phyloP scores from a whole-genome alignment of 2,797 vertebrate genomes.

The Etheostoma perlongum region DNA sequence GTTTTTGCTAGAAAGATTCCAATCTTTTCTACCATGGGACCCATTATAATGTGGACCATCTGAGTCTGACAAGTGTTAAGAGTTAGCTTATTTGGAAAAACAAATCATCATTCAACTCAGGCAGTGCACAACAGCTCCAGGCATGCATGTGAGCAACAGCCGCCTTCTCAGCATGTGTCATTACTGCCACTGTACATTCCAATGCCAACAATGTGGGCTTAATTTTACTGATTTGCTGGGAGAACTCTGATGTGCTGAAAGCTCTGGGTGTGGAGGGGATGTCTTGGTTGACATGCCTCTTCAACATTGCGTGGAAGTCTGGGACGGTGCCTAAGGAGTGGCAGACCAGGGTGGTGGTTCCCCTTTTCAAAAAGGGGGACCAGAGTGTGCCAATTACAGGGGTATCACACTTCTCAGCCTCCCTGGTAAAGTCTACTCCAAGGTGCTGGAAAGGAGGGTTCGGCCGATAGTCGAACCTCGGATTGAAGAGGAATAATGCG shows the following conservation, averaged over 20 bases:
- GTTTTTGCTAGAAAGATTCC: constrained; percentile 27
- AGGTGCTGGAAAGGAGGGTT: no score
- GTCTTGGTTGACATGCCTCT: no score
- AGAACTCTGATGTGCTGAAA: background rate
- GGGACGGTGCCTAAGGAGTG: no score
- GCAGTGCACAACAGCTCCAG: constrained; percentile 45
- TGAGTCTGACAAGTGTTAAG: constrained; percentile 19
- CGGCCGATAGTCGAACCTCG: no score
- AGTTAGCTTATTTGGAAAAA: constrained; percentile 30
- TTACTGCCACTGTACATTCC: constrained; percentile 14
- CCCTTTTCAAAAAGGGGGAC: no score
- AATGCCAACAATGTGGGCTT: constrained; percentile 20
- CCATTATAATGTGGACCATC: constrained; percentile 25
- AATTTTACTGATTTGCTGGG: constrained; percentile 21
- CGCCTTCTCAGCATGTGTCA: constrained; percentile 6
- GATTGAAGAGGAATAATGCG: no score
- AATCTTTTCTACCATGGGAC: constrained; percentile 30
- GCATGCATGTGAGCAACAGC: constrained; percentile 20
- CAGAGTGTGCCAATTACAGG: no score
- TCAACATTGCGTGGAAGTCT: no score
- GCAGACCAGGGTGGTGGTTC: no score
- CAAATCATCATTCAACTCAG: constrained; percentile 19
- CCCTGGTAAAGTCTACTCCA: no score
- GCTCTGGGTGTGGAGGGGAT: no score
- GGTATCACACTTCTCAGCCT: no score